phyloP scores from a whole-genome alignment of 1,140 invertebrate species.

The Colletes gigas region DNA sequence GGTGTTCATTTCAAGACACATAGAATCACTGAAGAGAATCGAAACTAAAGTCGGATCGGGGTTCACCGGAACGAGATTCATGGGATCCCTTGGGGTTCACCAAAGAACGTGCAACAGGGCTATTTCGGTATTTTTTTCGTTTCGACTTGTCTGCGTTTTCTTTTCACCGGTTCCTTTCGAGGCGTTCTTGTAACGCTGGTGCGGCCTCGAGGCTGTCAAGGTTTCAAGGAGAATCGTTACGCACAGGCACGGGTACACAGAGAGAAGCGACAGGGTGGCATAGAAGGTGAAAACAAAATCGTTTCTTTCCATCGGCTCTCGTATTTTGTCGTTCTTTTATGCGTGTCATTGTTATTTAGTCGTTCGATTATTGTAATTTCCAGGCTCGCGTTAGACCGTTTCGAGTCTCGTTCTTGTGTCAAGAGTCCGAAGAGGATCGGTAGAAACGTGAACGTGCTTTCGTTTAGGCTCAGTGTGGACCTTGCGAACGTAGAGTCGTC shows the following conservation, averaged over 20 bases:
- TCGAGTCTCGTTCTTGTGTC: neutral
- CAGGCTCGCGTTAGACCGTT: neutral
- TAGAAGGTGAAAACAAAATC: conserved; percentile 4
- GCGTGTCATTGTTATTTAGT: neutral
- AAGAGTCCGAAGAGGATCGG: conserved; percentile 28
- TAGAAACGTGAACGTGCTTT: neutral
- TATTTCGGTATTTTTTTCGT: neutral
- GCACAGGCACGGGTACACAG: neutral
- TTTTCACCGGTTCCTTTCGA: neutral
- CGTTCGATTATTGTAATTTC: neutral
- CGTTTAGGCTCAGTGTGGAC: conserved; percentile 41
- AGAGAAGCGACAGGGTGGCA: conserved; percentile 5
- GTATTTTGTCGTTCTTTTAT: neutral
- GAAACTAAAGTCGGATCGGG: neutral
- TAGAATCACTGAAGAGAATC: neutral
- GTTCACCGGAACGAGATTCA: neutral
- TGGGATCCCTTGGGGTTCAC: neutral
- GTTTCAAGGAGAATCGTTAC: conserved; percentile 18
- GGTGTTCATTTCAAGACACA: neutral
- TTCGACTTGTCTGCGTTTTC: neutral
- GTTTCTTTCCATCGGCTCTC: neutral
- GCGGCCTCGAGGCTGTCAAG: conserved; percentile 12
- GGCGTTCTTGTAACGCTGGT: neutral
- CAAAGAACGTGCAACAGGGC: neutral
- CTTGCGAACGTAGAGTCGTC: conserved; percentile 55